These are phyloP conservation scores for Sakesphorus luctuosus DNA, from an alignment of 2,113 vertebrate genomes.

Conservation along the genomic window DNA sequence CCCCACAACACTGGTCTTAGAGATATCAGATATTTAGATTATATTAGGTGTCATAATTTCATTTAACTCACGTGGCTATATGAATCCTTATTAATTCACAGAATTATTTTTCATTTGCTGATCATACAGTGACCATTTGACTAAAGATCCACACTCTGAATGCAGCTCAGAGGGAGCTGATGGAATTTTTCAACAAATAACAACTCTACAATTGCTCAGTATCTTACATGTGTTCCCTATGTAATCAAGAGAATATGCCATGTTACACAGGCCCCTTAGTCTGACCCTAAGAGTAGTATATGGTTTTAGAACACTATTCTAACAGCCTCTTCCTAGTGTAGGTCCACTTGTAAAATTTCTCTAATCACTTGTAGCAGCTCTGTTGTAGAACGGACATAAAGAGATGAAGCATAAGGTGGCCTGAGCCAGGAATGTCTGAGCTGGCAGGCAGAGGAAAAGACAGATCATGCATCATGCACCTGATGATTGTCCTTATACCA, in stretches of 20 bases:
- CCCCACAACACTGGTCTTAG: background rate
- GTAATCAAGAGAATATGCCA: background rate
- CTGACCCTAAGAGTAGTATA: background rate
- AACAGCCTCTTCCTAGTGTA: background rate
- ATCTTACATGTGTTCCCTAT: background rate
- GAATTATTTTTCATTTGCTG: background rate
- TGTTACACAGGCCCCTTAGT: background rate
- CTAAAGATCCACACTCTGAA: background rate
- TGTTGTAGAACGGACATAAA: background rate
- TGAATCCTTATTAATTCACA: background rate
- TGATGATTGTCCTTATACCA: background rate
- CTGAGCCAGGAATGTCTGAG: background rate
- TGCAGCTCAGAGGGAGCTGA: background rate
- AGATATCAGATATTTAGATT: background rate
- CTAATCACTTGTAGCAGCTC: background rate
- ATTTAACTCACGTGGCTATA: background rate
- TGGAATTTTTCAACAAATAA: background rate
- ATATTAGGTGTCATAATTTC: background rate
- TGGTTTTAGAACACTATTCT: background rate
- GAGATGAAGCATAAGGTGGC: background rate
- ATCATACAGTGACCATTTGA: background rate
- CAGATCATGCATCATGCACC: background rate
- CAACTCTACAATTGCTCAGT: background rate
- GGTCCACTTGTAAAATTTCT: background rate
- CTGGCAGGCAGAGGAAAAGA: background rate